Evolutionary conservation across 2,888 invertebrate genomes (phyloP), one percentile per base, ranked within the genome.

Genomic region (Acleris laterana): DNA sequence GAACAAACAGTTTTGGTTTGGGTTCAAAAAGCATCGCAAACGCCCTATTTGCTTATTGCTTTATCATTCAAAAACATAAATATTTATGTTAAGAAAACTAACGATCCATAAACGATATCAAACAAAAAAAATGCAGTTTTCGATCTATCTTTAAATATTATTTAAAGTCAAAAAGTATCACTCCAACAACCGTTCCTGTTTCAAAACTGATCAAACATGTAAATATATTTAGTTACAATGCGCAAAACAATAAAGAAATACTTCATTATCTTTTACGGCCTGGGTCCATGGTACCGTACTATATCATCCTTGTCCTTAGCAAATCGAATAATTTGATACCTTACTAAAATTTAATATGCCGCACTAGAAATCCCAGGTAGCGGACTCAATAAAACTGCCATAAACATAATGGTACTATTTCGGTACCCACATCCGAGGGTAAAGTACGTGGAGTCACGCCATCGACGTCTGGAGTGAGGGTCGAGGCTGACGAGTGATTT

Each of bases 351-450:
- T 57, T 64, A 32, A 61, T 50, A 68, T 53, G 48, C 19, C 22
- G 48, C 53, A 62, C 53, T 62, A 55, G 56, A 62, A 69, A 62
- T 65, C 56, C 66, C 63, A 58, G 62, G 58, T 52, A 63, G 42
- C 53, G 59, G 60, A 60, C 60, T 60, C 66, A 69, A 69, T 69
- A 69, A 69, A 69, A 69, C 44, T 69, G 60, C 56, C 56, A 69
- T 66, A 69, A 69, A 69, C 59, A 55, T 69, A 69, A 69, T 69
- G 44, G 56, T 60, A 69, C 66, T 63, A 69, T 69, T 66, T 69
- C 63, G 60, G 69, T 65, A 66, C 66, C 63, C 59, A 55, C 60
- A 65, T 66, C 63, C 59, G 63, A 50, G 59, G 66, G 62, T 56
- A 57, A 69, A 68, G 64, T 60, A 63, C 61, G 48, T 7, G 55